Conservation (phyloP, 1,140 invertebrate species). For the Micrasema minimum region DNA sequence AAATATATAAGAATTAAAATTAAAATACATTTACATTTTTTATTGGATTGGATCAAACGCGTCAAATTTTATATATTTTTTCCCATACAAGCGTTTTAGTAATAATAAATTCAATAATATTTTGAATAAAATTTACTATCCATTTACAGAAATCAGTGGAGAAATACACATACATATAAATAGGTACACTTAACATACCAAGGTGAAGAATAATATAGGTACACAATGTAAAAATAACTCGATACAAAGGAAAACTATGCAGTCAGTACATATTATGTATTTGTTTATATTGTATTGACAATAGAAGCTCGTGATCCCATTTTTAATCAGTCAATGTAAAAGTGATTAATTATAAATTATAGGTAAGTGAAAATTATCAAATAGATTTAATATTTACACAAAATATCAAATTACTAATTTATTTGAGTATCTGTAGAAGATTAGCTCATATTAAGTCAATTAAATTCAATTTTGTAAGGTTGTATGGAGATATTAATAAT, state of each 20-base stretch:
- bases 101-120: no score
- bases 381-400: neutral
- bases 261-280: constrained; percentile 1
- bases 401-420: neutral
- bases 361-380: neutral
- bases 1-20: no score
- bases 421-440: neutral
- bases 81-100: no score
- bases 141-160: constrained; percentile 36
- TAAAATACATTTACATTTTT: no score
- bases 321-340: constrained; percentile 19
- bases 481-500: no score
- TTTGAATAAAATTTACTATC: constrained; percentile 18
- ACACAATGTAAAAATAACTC: constrained; percentile 20
- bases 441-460: no score
- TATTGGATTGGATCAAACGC: no score
- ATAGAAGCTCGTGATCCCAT: constrained; percentile 31
- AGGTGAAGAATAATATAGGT: constrained; percentile 14
- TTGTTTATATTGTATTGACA: constrained; percentile 17
- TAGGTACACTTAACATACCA: constrained; percentile 38
- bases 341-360: constrained; percentile 1
- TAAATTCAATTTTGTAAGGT: no score
- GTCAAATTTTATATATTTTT: no score
- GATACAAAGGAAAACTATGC: no score
- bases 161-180: constrained; percentile 35